Percentiles rank a stretch among this genome's conserved stretches.
Evolutionary conservation across 30 jellyfish, hydroid and myxozoan genomes (phyloP).

Genomic region (Sanderia malayensis): DNA sequence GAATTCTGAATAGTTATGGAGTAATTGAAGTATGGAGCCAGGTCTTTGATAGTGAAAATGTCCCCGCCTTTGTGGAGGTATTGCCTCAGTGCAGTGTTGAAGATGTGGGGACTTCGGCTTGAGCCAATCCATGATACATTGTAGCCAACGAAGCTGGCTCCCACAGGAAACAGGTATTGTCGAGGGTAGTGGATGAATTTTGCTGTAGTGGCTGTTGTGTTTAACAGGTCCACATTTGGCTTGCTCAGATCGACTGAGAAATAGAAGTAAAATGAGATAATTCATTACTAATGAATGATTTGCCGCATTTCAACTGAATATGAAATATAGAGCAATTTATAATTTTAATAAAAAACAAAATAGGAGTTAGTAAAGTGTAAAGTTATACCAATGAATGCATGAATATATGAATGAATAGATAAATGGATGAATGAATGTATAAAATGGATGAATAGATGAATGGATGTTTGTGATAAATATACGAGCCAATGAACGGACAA

Average conservation of each 20-base stretch:
- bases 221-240: background rate
- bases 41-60: background rate
- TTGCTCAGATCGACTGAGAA: slow-evolving; percentile 25
- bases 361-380: too few relatives aligned
- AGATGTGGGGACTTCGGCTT: background rate
- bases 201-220: slow-evolving; percentile 15
- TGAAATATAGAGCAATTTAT: too few relatives aligned
- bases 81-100: slow-evolving; percentile 8
- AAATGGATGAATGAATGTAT: background rate
- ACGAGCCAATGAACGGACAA: too few relatives aligned
- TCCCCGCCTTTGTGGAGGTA: slow-evolving; percentile 13
- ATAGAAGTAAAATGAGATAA: too few relatives aligned
- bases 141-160: slow-evolving; percentile 36
- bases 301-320: background rate
- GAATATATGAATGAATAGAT: too few relatives aligned
- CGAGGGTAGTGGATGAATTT: slow-evolving; percentile 8
- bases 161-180: background rate
- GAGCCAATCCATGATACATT: slow-evolving; percentile 22
- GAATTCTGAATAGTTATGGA: background rate
- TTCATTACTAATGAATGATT: background rate
- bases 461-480: too few relatives aligned
- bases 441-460: too few relatives aligned
- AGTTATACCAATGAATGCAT: too few relatives aligned
- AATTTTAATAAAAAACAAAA: too few relatives aligned
- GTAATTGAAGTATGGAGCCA: slow-evolving; percentile 26